These are phyloP conservation scores for Clangula hyemalis DNA, from an alignment of 2,797 vertebrate species.

Conservation along the genomic window DNA sequence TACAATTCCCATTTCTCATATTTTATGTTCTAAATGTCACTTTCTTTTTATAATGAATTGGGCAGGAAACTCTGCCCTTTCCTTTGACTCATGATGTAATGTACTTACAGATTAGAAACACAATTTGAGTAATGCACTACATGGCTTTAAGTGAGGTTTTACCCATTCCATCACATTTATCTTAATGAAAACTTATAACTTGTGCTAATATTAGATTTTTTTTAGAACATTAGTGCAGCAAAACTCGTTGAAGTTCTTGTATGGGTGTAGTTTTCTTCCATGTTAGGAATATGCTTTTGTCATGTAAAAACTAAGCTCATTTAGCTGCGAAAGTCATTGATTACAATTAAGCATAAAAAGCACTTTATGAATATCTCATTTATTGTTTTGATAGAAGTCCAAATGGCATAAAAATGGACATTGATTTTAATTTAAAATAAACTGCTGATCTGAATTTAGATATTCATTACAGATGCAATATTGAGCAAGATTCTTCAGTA, in stretches of 20 bases:
- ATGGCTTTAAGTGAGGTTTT: slow-evolving; percentile 49
- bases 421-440: neutral
- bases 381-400: neutral
- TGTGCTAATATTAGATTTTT: slow-evolving; percentile 56
- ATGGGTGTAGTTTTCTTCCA: neutral
- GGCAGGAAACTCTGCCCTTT: slow-evolving; percentile 84
- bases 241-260: slow-evolving; percentile 25
- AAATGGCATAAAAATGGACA: neutral
- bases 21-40: slow-evolving; percentile 75
- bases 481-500: neutral
- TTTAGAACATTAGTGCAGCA: slow-evolving; percentile 42
- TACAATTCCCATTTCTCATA: slow-evolving; percentile 58
- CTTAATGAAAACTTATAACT: slow-evolving; percentile 36
- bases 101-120: slow-evolving; percentile 74
- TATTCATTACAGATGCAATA: neutral
- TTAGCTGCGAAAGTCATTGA: neutral
- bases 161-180: slow-evolving; percentile 60
- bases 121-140: slow-evolving; percentile 49
- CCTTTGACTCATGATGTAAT: slow-evolving; percentile 80
- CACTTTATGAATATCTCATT: neutral
- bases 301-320: neutral
- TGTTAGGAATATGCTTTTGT: neutral
- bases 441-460: neutral
- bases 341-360: neutral
- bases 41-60: slow-evolving; percentile 74